A percentile compares a stretch with the other conserved stretches of the same genome.
Evolutionary conservation across 2,113 vertebrate genomes (phyloP).

Genomic region (Eublepharis macularius): DNA sequence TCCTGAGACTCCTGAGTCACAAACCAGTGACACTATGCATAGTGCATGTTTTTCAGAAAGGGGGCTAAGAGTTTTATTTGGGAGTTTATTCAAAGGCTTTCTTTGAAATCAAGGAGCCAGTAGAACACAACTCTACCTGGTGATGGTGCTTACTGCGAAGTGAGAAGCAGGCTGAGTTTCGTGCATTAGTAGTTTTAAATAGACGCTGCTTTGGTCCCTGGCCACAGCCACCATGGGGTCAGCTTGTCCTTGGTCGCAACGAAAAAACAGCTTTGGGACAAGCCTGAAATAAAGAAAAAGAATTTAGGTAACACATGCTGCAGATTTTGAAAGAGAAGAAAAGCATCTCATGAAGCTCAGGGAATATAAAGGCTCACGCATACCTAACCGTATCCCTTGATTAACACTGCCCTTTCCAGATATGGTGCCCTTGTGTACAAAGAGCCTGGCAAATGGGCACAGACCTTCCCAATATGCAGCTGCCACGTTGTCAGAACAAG

Average conservation of each 20-base stretch:
- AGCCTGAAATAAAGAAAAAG: conserved; percentile 72
- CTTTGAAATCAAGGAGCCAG: background rate
- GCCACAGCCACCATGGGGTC: conserved; percentile 95
- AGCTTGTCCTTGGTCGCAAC: conserved; percentile 92
- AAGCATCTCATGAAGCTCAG: background rate
- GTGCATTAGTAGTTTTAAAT: conserved; percentile 96
- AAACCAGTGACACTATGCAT: background rate
- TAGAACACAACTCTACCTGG: conserved; percentile 76
- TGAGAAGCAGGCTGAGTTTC: conserved; percentile 92
- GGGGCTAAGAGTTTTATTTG: background rate
- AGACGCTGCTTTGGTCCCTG: conserved; percentile 91
- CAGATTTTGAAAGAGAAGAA: background rate
- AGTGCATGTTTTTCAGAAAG: background rate
- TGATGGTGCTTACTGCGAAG: conserved; percentile 93
- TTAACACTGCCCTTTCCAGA: too few relatives aligned
- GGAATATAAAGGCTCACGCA: background rate
- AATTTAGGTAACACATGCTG: background rate
- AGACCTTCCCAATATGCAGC: too few relatives aligned
- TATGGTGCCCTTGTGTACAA: too few relatives aligned
- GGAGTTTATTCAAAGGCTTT: background rate
- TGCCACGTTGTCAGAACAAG: too few relatives aligned
- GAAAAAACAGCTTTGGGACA: conserved; percentile 90
- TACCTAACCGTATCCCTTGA: too few relatives aligned
- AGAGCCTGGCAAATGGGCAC: too few relatives aligned
- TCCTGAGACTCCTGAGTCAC: background rate